phyloP scores from a whole-genome alignment of 2,797 vertebrate species.

The Brachyalestes nurse region DNA sequence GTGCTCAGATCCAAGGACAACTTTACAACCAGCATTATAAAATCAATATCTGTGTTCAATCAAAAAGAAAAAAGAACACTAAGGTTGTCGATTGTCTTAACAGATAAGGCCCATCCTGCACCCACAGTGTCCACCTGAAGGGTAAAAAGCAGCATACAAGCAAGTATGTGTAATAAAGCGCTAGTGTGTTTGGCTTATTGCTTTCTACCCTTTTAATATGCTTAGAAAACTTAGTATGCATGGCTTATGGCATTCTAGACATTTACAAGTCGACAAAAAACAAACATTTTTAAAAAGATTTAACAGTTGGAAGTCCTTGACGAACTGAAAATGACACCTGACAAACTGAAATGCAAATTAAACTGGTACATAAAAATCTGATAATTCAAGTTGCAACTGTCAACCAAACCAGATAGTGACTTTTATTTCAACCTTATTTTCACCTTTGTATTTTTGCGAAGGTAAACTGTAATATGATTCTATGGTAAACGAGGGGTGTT shows the following conservation, averaged over 20 bases:
- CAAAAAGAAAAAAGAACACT: constrained; percentile 6
- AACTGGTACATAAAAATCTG: constrained; percentile 12
- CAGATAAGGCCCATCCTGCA: background rate
- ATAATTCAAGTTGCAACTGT: constrained; percentile 36
- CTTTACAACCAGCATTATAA: constrained; percentile 31
- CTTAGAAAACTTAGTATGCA: background rate
- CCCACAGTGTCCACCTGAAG: background rate
- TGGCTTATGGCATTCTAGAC: background rate
- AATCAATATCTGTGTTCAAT: background rate
- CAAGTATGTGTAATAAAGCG: background rate
- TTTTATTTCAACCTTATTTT: background rate
- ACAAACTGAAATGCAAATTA: background rate
- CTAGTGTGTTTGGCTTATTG: constrained; percentile 2
- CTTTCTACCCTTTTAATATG: background rate
- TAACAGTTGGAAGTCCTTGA: constrained; percentile 29
- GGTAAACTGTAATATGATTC: background rate
- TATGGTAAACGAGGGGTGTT: background rate
- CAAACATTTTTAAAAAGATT: constrained; percentile 6
- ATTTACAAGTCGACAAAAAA: background rate
- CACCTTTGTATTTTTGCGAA: background rate
- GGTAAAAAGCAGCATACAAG: constrained; percentile 3
- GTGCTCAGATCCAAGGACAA: constrained; percentile 31
- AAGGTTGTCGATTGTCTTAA: constrained; percentile 12
- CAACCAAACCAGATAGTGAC: constrained; percentile 45
- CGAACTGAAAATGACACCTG: background rate